phyloP scores from a whole-genome alignment of 2,113 vertebrate genomes.

The Cariama cristata region DNA sequence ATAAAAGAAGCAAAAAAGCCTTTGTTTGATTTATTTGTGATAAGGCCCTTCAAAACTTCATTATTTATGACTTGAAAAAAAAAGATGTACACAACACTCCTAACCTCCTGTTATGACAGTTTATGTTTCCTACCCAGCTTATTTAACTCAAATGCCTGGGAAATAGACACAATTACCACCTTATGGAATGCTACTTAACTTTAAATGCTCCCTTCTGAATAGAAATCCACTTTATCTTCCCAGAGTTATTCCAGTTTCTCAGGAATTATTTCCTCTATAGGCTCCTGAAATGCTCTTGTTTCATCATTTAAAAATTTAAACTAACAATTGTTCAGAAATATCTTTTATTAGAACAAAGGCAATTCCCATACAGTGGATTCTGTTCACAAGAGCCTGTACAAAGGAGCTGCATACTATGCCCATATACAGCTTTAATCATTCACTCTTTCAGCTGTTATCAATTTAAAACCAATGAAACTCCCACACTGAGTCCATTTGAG shows the following conservation, averaged over 20 bases:
- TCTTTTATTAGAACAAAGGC: conserved; percentile 78
- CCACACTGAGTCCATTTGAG: conserved; percentile 88
- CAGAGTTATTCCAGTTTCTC: conserved; percentile 79
- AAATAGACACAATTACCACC: conserved; percentile 82
- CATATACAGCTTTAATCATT: conserved; percentile 84
- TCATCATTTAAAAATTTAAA: conserved; percentile 80
- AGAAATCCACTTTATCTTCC: conserved; percentile 77
- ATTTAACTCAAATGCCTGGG: conserved; percentile 79
- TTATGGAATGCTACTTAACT: conserved; percentile 83
- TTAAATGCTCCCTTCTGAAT: conserved; percentile 79
- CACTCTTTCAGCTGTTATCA: conserved; percentile 89
- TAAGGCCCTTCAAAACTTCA: conserved; percentile 59
- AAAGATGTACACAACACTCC: conserved; percentile 70
- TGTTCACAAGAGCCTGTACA: conserved; percentile 77
- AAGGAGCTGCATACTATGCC: conserved; percentile 81
- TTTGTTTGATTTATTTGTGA: conserved; percentile 70
- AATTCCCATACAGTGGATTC: conserved; percentile 76
- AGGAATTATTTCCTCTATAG: conserved; percentile 75
- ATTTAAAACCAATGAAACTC: conserved; percentile 91
- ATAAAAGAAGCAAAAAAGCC: conserved; percentile 24
- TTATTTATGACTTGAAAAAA: conserved; percentile 61
- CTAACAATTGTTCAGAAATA: conserved; percentile 78
- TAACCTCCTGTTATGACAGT: conserved; percentile 77
- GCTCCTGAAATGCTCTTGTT: conserved; percentile 78
- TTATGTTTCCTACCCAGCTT: conserved; percentile 79